Base-by-base conservation (phyloP, 64 coral and sea anemone genomes). In the Montipora cactus region DNA sequence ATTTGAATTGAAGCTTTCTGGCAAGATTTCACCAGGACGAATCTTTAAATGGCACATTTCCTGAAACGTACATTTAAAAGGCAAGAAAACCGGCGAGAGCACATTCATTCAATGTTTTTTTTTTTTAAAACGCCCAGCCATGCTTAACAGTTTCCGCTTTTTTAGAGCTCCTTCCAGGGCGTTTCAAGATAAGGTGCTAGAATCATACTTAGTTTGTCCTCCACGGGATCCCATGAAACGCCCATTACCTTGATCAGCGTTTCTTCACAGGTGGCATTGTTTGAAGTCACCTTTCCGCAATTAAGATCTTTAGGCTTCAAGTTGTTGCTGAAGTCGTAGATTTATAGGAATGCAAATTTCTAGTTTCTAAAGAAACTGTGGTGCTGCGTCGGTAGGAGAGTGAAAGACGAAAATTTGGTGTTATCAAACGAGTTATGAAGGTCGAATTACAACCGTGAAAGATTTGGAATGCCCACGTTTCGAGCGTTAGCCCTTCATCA, bases 31-130 rank as follows among this genome's bases (percentile, higher is more conserved):
- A 15, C 84, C 90, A 80, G 80, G 84, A 16, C 71, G 78, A 47
- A 85, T 15, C 16, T 80, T 71, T 22, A 66, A 62, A 8, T 45
- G n/a, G 75, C 69, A 92, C 1, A 92, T 69, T 67, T 92, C 69
- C 21, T 92, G 80, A 15, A 92, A 82, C 74, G 13, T 76, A 21
- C 44, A 46, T 16, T 76, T 18, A 2, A 14, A 46, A 7, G 8
- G 74, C 28, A 76, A 13, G 13, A 76, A 46, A 2, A 76, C 12
- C 12, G 28, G 74, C 22, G 74, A 47, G 2, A 76, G 23, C 8
- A 0, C 28, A 37, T 37, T 37, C 28, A 37, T 1, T 19, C 67
- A 70, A n/a, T n/a, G 67, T 25, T 25, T 25, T 25, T 25, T 23
- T 23, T 25, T 25, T 25, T 25, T 1, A 25, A 70, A 70, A n/a